Base-by-base conservation (phyloP, 2,888 invertebrate species). In the Malthinus flaveolus region DNA sequence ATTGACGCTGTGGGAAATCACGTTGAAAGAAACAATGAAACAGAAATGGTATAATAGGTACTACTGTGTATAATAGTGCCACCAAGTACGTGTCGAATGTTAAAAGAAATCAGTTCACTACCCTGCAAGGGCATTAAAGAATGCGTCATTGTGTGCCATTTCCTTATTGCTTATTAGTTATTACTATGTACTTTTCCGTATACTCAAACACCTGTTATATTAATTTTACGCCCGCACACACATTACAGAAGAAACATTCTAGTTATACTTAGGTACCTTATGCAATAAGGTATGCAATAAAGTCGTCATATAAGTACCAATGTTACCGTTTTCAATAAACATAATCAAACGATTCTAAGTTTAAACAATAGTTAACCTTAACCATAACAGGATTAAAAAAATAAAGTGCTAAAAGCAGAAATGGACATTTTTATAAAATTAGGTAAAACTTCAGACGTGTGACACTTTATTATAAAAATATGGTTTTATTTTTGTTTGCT, bases 31-130 rank as follows among this genome's bases (percentile, higher is more conserved):
- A 36, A 34, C 34, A 10, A 23, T 23, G 1, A 9, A 37, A 32
- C n/a, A 49, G 37, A 11, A 31, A 46, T 46, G 46, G 46, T 54
- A 53, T 47, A 47, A 46, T 49, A n/a, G n/a, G n/a, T n/a, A n/a
- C n/a, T 35, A 46, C 56, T 42, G 34, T 47, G 34, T 32, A 47
- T 53, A 45, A 34, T 42, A 39, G 31, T 34, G 23, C 23, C 5
- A 23, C 5, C 15, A 10, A 15, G 39, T 48, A 56, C 55, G 60
- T 56, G 53, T 61, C 61, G 58, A 47, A 55, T 61, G 49, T 55
- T 55, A 59, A 61, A 56, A 58, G 58, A 59, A 55, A 58, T 55
- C 61, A 52, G 61, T 61, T 61, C 61, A 61, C 42, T 61, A 58
- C 61, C 61, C 61, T 59, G 53, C 49, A 56, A 54, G 58, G 54